These are phyloP conservation scores for Dipodomys ordii DNA, from an alignment of 2,113 vertebrate species.

Conservation along the genomic window DNA sequence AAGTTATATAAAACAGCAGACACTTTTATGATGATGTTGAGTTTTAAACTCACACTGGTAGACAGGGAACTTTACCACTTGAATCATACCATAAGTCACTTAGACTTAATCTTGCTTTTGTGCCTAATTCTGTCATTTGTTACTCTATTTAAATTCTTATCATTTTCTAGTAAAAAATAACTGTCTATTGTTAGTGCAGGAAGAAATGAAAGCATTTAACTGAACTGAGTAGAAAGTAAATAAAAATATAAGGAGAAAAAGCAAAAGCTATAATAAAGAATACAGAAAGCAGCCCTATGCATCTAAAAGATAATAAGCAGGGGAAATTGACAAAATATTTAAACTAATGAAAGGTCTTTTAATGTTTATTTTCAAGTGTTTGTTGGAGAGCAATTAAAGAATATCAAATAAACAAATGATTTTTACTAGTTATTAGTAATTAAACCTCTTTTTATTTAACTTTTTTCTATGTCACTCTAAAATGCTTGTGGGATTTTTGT, in stretches of 20 bases:
- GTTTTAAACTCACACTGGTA: too few species aligned
- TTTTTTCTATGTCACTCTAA: neutral
- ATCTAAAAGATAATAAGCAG: neutral
- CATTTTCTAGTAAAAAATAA: neutral
- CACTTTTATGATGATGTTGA: too few species aligned
- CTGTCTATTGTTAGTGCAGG: neutral
- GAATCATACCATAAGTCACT: too few species aligned
- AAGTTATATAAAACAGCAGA: neutral
- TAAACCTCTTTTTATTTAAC: neutral
- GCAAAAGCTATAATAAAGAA: neutral
- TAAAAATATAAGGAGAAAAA: neutral
- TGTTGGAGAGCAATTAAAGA: neutral
- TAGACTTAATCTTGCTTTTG: too few species aligned
- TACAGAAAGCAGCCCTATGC: neutral
- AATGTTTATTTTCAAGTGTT: constrained; percentile 4
- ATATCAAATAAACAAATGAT: neutral
- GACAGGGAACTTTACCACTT: too few species aligned
- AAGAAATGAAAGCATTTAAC: neutral
- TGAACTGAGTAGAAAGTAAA: too few species aligned
- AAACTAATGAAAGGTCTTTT: neutral
- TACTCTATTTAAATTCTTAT: too few species aligned
- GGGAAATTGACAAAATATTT: neutral
- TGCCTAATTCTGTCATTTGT: too few species aligned
- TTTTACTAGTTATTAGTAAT: neutral
- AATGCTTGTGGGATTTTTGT: neutral